phyloP scores from a whole-genome alignment of 2,113 vertebrate genomes.

The Butorides virescens region DNA sequence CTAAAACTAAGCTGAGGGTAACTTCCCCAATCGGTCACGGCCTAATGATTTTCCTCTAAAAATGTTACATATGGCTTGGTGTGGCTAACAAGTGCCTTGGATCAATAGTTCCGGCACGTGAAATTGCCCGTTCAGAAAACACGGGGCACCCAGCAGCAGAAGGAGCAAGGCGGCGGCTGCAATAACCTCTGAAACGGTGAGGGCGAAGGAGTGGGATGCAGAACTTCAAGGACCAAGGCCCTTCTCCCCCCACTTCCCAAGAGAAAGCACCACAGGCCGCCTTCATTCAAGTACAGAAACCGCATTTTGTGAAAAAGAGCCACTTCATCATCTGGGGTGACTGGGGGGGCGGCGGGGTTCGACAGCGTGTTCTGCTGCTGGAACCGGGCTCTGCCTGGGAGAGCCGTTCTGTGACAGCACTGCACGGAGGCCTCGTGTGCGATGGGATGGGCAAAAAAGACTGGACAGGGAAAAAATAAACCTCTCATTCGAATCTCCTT shows the following conservation, averaged over 20 bases:
- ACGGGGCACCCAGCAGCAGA: not conserved
- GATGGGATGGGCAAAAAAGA: not conserved
- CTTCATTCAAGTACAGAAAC: not conserved
- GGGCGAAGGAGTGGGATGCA: not conserved
- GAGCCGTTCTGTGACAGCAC: not conserved
- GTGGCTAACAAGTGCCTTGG: not conserved
- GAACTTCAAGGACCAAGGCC: not conserved
- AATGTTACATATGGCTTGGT: not conserved
- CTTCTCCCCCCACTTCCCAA: not conserved
- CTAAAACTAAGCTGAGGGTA: not conserved
- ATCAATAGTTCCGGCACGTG: conserved; percentile 10
- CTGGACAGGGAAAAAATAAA: not conserved
- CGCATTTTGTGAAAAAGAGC: not conserved
- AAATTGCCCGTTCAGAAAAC: not conserved
- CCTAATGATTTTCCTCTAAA: conserved; percentile 14
- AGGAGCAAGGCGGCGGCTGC: not conserved
- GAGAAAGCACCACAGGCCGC: not conserved
- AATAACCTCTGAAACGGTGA: not conserved
- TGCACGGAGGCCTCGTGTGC: rapidly evolving
- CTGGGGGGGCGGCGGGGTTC: not conserved
- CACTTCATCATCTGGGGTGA: not conserved
- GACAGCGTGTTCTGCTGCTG: not conserved
- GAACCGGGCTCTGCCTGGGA: rapidly evolving
- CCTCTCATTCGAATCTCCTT: not conserved
- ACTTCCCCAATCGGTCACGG: not conserved